Evolutionary conservation across 2,113 vertebrate genomes (phyloP), one percentile per base, ranked within the genome.

Genomic region (Natator depressus): DNA sequence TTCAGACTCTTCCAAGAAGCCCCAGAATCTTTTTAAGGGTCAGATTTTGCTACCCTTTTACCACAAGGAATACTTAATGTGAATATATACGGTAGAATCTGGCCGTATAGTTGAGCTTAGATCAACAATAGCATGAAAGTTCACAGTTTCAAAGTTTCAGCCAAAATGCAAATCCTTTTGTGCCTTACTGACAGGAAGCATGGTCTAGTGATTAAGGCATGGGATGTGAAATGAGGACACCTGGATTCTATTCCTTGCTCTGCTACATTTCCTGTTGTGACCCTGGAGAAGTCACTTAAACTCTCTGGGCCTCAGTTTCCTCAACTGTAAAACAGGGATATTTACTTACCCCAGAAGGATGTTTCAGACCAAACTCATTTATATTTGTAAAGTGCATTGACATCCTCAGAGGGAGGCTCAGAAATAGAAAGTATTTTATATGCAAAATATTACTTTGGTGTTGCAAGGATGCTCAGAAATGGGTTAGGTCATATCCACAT

Each of bases 1-100:
- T 38, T 78, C 75, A 91, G 31, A 93, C 88, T 27, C 6, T 83
- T 92, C 50, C 84, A 78, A 53, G 94, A 94, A 94, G 85, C 49
- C 42, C 90, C 80, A 84, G 25, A 47, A 89, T 65, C 85, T 83
- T 94, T 93, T 93, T 80, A 88, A 92, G 29, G 78, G 20, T 35
- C 25, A 89, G 69, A 83, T 89, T 90, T 8, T 65, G 91, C 46
- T 89, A 12, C 31, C 85, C 31, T 35, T 93, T 93, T 94, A 46
- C 80, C 78, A 91, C 55, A 38, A 89, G 53, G 51, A 72, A 25
- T 87, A 16, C 62, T 65, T 65, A 35, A 35, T 65, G 62, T 84
- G 91, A 46, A 5, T 87, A 86, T 69, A 1, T 8, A 65, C 1
- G 2, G 62, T 31, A 88, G 81, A 82, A 90, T 16, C 20, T 72